Conservation (phyloP, 2,113 vertebrate species). For the Gnathonemus longibarbis region DNA sequence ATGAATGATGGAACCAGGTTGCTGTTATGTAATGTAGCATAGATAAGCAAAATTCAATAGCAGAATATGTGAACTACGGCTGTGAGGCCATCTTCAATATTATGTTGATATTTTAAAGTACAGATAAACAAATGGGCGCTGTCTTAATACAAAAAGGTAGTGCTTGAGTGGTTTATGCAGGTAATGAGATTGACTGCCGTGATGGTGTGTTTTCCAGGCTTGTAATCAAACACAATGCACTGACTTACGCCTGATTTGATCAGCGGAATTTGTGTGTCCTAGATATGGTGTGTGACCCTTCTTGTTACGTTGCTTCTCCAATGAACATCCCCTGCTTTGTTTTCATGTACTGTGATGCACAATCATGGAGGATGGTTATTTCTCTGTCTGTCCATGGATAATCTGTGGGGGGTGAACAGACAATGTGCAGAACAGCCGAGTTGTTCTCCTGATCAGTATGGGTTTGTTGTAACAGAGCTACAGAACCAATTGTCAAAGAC, state of each 20-base stretch:
- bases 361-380: neutral
- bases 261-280: constrained; percentile 13
- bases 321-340: neutral
- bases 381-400: neutral
- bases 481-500: neutral
- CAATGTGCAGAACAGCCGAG: neutral
- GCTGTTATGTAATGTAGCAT: neutral
- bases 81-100: neutral
- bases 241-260: neutral
- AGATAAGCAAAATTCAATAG: neutral
- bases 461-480: neutral
- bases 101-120: neutral
- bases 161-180: neutral
- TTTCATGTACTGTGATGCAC: neutral
- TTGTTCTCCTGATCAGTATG: neutral
- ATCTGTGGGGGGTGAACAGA: neutral
- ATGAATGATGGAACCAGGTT: neutral
- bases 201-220: neutral
- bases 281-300: neutral
- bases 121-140: neutral
- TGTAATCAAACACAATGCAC: constrained; percentile 17
- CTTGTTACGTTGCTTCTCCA: neutral
- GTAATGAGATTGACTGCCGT: neutral
- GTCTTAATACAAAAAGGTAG: neutral
- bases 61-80: neutral